These are phyloP conservation scores for Agonopterix subpropinquella DNA, from an alignment of 2,888 invertebrate species.

Conservation along the genomic window DNA sequence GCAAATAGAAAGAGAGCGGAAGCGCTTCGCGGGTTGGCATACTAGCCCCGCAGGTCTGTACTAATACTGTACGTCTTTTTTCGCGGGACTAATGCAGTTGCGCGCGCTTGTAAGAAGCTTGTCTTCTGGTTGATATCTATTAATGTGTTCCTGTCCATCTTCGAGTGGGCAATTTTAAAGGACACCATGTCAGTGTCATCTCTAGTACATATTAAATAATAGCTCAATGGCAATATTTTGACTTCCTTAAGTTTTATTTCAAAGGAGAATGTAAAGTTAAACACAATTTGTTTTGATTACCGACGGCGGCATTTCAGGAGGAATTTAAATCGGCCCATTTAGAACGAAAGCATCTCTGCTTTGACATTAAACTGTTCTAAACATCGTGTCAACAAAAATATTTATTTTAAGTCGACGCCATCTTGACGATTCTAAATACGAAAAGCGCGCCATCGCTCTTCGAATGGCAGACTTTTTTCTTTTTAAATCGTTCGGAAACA, in stretches of 20 bases:
- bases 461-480: not conserved
- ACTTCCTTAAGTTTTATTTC: not conserved
- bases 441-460: conserved; percentile 4
- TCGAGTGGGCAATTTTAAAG: too few relatives aligned
- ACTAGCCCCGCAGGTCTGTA: too few relatives aligned
- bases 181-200: too few relatives aligned
- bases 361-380: conserved; percentile 2
- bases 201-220: too few relatives aligned
- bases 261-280: not conserved
- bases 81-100: too few relatives aligned
- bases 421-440: conserved; percentile 12
- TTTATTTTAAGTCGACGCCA: conserved; percentile 8
- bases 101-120: too few relatives aligned
- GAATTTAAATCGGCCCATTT: conserved; percentile 9
- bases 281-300: conserved; percentile 6
- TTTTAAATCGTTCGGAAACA: not conserved
- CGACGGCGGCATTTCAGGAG: conserved; percentile 7
- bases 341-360: not conserved
- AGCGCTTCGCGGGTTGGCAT: too few relatives aligned
- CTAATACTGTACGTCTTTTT: too few relatives aligned
- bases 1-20: too few relatives aligned
- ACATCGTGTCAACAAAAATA: conserved; percentile 7
- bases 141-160: too few relatives aligned
- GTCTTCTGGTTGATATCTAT: too few relatives aligned
- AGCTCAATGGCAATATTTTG: too few relatives aligned